Conservation (phyloP, 2,888 invertebrate genomes). For the Ectobius pallidus region DNA sequence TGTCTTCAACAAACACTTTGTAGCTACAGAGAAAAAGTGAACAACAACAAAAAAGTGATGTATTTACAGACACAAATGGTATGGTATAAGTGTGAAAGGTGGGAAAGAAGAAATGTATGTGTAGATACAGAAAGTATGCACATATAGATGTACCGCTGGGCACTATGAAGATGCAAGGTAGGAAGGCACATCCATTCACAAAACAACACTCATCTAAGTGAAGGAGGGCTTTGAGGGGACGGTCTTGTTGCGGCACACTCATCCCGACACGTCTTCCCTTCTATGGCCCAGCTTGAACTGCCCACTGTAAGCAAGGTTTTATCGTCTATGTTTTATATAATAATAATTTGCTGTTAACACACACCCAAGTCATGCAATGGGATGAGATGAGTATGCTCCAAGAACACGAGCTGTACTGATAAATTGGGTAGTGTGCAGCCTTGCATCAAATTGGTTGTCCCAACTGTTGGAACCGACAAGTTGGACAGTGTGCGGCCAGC, state of each 20-base stretch:
- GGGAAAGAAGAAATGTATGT: conserved; percentile 42
- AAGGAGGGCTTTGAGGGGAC: conserved; percentile 41
- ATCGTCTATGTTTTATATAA: no score
- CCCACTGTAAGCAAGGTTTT: no score
- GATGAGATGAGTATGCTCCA: no score
- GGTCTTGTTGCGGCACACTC: conserved; percentile 42
- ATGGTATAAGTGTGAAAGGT: conserved; percentile 39
- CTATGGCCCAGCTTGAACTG: conserved; percentile 26
- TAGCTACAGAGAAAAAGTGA: conserved; percentile 43
- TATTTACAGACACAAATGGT: conserved; percentile 40
- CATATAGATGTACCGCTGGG: conserved; percentile 39
- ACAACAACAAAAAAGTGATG: conserved; percentile 37
- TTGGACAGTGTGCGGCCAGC: no score
- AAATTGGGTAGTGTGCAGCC: no score
- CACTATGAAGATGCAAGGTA: conserved; percentile 45
- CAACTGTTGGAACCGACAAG: no score
- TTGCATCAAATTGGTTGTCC: no score
- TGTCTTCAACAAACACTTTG: conserved; percentile 43
- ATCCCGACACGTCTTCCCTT: conserved; percentile 26
- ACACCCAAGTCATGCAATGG: no score
- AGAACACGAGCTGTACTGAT: no score
- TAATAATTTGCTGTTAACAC: no score
- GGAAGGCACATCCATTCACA: conserved; percentile 45
- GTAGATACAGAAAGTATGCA: conserved; percentile 42
- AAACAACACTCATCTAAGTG: conserved; percentile 46